Base-by-base conservation (phyloP, 2,888 invertebrate genomes). In the Ferrisia virgata region DNA sequence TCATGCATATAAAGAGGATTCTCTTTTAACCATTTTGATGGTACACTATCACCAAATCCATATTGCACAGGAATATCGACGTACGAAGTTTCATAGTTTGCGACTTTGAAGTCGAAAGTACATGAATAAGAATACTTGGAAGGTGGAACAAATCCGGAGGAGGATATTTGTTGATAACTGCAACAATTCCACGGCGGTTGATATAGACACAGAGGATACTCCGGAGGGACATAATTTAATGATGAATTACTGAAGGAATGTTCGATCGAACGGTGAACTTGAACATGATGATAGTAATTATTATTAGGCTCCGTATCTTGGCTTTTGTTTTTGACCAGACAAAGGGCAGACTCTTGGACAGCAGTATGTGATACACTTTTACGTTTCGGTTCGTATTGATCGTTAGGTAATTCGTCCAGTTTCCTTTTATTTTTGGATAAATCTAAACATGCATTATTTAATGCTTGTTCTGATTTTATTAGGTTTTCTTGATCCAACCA, bases 401-500 rank as follows among this genome's bases (percentile, higher is more conserved):
- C 84, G 31, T 87, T 85, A 4, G 28, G 31, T 25, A 69, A 82
- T 39, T 86, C 86, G 79, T 87, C 87, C 53, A 87, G 85, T 79
- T 88, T 88, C 8, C 86, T 85, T 80, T 88, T 88, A 85, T 86
- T 86, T 47, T 86, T 85, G 84, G 87, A 86, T 72, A 87, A 83
- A 86, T 87, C 86, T 82, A 87, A 86, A 86, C 87, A 87, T 79
- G 86, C 85, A 39, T 72, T 84, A 64, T 82, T 64, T 47, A 69
- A 15, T 40, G 86, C 81, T 43, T 88, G 11, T 85, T 89, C 89
- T 18, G 88, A 88, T 9, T 89, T 87, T 1, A 90, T 87, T 9
- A 89, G 88, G 11, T 86, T 86, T 85, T 90, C 90, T 85, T 90
- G 89, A 13, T 89, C 88, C 1, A 90, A 86, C 90, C 90, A 90